phyloP scores from a whole-genome alignment of 2,888 invertebrate species.

The Podotricha telesiphe region DNA sequence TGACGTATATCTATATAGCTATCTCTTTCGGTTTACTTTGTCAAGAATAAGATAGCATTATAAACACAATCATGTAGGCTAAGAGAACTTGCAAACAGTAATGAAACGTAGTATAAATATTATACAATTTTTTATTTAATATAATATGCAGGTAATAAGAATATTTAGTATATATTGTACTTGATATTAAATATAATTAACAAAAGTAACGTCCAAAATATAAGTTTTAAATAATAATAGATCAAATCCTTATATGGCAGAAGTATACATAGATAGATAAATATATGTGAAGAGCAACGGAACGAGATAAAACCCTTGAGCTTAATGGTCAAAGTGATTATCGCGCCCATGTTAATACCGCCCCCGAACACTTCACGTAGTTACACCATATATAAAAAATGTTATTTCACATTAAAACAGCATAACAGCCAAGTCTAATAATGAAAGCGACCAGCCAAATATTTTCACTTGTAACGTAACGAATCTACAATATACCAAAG shows the following conservation, averaged over 20 bases:
- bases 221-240: background rate
- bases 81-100: background rate
- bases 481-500: constrained; percentile 47
- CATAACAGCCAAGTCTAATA: constrained; percentile 74
- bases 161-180: background rate
- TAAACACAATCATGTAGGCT: background rate
- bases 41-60: background rate
- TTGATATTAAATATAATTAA: background rate
- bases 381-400: constrained; percentile 41
- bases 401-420: constrained; percentile 63
- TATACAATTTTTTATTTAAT: background rate
- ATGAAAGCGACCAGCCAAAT: constrained; percentile 77
- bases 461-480: constrained; percentile 51
- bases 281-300: constrained; percentile 40
- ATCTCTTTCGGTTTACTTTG: background rate
- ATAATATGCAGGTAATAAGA: background rate
- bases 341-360: constrained; percentile 54
- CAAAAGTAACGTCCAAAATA: background rate
- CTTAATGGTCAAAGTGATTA: constrained; percentile 35
- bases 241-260: background rate
- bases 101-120: background rate
- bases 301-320: constrained; percentile 62
- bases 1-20: background rate
- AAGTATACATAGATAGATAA: background rate
- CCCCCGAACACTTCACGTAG: constrained; percentile 51